Conservation (phyloP, 1,140 invertebrate species). For the Drosophila guanche region DNA sequence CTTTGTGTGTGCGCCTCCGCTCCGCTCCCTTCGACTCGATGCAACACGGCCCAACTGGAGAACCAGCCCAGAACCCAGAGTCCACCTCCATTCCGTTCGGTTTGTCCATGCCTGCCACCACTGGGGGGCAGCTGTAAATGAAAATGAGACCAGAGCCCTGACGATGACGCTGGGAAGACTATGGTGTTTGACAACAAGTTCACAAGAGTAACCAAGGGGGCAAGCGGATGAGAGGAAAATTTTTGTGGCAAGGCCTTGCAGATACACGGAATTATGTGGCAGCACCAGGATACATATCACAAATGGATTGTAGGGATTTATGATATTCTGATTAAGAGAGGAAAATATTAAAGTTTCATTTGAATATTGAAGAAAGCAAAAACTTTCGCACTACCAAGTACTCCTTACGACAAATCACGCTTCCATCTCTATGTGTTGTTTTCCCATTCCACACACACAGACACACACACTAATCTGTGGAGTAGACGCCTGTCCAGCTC, state of each 20-base stretch:
- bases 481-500: background rate
- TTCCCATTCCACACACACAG: background rate
- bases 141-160: constrained; percentile 58
- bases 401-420: too few relatives aligned
- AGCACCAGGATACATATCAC: background rate
- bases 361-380: too few relatives aligned
- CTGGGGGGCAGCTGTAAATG: constrained; percentile 68
- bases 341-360: too few relatives aligned
- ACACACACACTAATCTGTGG: background rate
- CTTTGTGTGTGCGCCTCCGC: constrained; percentile 47
- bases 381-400: too few relatives aligned
- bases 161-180: constrained; percentile 55
- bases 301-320: background rate
- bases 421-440: too few relatives aligned
- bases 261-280: constrained; percentile 16
- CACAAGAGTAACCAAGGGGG: constrained; percentile 1
- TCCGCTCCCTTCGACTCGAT: constrained; percentile 24
- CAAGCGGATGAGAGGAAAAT: constrained; percentile 7
- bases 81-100: background rate
- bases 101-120: constrained; percentile 5
- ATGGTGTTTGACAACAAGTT: constrained; percentile 57
- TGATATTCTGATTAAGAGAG: too few relatives aligned
- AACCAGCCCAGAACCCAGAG: background rate
- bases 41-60: constrained; percentile 3
- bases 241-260: constrained; percentile 15